A percentile compares a stretch with the other conserved stretches of the same genome.
phyloP scores from a whole-genome alignment of 1,140 invertebrate genomes.

The Nilaparvata lugens region DNA sequence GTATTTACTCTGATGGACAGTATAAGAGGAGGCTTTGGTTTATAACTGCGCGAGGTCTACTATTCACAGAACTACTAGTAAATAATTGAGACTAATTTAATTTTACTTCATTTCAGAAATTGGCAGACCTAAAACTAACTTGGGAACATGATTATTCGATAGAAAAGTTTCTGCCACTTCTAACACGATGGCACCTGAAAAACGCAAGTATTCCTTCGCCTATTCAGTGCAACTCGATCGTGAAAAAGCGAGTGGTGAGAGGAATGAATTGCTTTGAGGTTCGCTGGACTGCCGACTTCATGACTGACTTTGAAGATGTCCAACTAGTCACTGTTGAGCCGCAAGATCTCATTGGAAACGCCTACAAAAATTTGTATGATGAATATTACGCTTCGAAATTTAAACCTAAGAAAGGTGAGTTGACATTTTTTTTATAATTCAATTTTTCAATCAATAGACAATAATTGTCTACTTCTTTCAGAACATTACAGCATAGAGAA shows the following conservation, averaged over 20 bases:
- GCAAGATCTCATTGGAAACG: slow-evolving; percentile 48
- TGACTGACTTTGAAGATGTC: slow-evolving; percentile 41
- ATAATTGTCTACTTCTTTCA: no score
- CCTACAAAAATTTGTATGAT: slow-evolving; percentile 55
- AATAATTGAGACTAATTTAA: no score
- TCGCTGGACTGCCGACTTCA: slow-evolving; percentile 24
- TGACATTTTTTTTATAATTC: neutral
- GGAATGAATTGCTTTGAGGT: slow-evolving; percentile 31
- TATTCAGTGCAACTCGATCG: slow-evolving; percentile 20
- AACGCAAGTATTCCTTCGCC: slow-evolving; percentile 27
- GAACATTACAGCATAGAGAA: no score
- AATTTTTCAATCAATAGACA: neutral
- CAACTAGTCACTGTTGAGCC: slow-evolving; percentile 54
- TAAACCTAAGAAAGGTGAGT: slow-evolving; percentile 13
- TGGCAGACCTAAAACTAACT: slow-evolving; percentile 50
- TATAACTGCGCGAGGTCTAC: no score
- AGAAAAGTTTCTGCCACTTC: slow-evolving; percentile 64
- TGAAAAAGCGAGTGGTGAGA: slow-evolving; percentile 22
- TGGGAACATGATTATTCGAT: slow-evolving; percentile 70
- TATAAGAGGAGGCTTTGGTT: no score
- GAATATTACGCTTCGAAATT: slow-evolving; percentile 37
- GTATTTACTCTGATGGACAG: no score
- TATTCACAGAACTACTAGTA: no score
- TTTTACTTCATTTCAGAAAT: slow-evolving; percentile 41
- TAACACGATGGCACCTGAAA: slow-evolving; percentile 59